Evolutionary conservation across 2,113 vertebrate species (phyloP), one percentile per base, ranked within the genome.

Genomic region (Chaenocephalus aceratus): DNA sequence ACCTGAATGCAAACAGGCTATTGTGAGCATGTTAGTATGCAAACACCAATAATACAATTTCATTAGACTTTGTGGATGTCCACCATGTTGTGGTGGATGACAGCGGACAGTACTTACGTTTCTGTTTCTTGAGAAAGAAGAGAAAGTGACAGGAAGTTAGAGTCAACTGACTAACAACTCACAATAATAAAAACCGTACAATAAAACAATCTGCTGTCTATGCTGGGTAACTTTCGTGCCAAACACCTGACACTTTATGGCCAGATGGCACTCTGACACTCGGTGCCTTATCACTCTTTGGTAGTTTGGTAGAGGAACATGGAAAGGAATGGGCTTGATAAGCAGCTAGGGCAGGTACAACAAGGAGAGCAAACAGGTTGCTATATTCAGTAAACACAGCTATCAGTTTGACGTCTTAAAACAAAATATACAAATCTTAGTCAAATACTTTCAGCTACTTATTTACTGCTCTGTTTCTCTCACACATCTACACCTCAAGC

Each of bases 301-400:
- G 83, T 15, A 72, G 57, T 63, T 75, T 83, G 75, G 83, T 81
- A 73, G 58, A 82, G 54, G 70, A 65, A 86, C 70, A 30, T 5
- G 57, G 82, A 77, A 0, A 88, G 89, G 90, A 90, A 90, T 73
- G 75, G 75, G 83, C 84, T 65, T 0, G 59, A 86, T 81, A 85
- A 90, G 88, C 52, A 77, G 57, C 0, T 3, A 46, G 84, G 0
- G 4, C 83, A 88, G 72, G 79, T 30, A 57, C 8, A 59, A 66
- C 77, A 79, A 74, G 79, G 81, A 89, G 79, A 86, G 77, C 86
- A 92, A 94, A 94, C 79, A 88, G 49, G 4, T 10, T 57, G 16
- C 15, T 53, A 45, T 14, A 75, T 61, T 68, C 70, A 30, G 65
- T 15, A 56, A 16, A 56, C n/a, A 56, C 21, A 56, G 67, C 12